phyloP scores from a whole-genome alignment of 1,140 invertebrate genomes.

The Magallana ariakensis region DNA sequence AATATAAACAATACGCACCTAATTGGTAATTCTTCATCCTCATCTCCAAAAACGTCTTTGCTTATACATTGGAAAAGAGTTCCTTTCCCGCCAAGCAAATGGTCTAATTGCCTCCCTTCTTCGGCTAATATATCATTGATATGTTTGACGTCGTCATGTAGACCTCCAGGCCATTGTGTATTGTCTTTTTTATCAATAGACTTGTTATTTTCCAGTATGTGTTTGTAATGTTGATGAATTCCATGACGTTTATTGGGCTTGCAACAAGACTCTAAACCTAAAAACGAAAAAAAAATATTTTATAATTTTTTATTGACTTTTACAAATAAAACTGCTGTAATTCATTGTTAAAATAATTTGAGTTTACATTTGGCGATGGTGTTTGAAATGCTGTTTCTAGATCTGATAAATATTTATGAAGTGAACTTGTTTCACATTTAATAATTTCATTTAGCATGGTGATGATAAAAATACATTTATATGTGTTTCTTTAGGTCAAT shows the following conservation, averaged over 20 bases:
- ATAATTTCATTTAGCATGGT: no score
- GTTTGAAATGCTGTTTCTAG: no score
- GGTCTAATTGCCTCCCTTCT: neutral
- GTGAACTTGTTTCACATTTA: no score
- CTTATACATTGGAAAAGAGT: neutral
- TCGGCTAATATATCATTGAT: neutral
- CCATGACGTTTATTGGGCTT: neutral
- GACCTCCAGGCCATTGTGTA: neutral
- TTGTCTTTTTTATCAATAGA: neutral
- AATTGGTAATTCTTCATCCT: neutral
- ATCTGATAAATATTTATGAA: no score
- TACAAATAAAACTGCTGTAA: no score
- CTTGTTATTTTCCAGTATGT: neutral
- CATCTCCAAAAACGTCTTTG: neutral
- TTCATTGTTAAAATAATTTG: neutral
- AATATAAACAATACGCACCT: neutral
- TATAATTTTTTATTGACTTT: no score
- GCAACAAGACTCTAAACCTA: neutral
- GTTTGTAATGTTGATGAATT: neutral
- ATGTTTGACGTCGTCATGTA: neutral
- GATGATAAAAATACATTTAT: no score
- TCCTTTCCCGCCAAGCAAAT: neutral
- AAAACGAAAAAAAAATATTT: neutral
- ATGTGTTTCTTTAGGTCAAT: no score
- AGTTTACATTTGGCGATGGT: neutral